These are phyloP conservation scores for Leptobrachium ailaonicum DNA, from an alignment of 2,113 vertebrate species.

Conservation along the genomic window DNA sequence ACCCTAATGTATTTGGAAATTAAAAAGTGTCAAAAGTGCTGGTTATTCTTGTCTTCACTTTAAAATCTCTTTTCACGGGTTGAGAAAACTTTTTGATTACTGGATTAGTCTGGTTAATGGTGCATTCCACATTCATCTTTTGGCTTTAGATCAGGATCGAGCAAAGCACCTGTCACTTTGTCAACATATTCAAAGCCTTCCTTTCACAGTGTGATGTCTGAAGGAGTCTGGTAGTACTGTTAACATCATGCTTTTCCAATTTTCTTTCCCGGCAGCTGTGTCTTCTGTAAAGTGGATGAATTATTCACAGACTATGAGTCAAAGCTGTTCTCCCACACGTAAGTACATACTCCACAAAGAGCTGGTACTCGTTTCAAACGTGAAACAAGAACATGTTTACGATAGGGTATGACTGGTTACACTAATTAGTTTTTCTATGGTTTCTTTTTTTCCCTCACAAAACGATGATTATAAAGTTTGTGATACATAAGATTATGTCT, in stretches of 20 bases:
- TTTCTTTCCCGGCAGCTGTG: constrained; percentile 78
- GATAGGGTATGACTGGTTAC: neutral
- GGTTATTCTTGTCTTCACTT: too few relatives aligned
- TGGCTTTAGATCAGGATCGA: neutral
- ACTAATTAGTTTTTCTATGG: neutral
- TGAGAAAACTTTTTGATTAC: too few relatives aligned
- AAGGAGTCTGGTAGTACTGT: neutral
- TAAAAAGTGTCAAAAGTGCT: too few relatives aligned
- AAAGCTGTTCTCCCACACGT: constrained; percentile 96
- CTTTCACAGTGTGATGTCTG: neutral
- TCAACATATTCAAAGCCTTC: neutral
- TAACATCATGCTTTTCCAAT: constrained; percentile 9
- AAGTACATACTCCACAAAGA: constrained; percentile 61
- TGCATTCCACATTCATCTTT: neutral
- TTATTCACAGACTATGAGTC: constrained; percentile 97
- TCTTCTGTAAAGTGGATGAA: constrained; percentile 97
- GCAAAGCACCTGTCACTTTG: neutral
- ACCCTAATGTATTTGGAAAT: too few relatives aligned
- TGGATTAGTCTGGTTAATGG: too few relatives aligned
- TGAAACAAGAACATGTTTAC: neutral
- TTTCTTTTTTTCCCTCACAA: too few relatives aligned
- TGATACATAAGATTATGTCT: too few relatives aligned
- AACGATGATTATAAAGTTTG: too few relatives aligned
- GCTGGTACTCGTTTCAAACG: neutral
- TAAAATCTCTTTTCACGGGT: too few relatives aligned